Evolutionary conservation across 2,888 invertebrate genomes (phyloP), one percentile per base, ranked within the genome.

Genomic region (Melanophora roralis): DNA sequence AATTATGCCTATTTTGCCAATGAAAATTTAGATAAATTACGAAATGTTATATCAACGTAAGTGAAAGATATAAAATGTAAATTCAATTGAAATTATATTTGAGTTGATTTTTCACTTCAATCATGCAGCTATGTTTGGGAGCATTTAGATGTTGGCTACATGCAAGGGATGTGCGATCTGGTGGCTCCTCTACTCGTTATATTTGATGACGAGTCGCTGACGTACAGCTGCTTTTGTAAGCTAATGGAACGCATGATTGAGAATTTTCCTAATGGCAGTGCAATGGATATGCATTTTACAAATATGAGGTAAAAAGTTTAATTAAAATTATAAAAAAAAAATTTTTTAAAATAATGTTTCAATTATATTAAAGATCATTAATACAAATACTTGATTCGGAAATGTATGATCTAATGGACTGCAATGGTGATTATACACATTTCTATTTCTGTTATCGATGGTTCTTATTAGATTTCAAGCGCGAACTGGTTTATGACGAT

Each of bases 1-100:
- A 98, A 97, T 89, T 97, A 97, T 88, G 95, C 95, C 90, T 98
- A 97, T 90, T 98, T 98, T 89, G 95, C 94, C 0, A 93, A 93
- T 51, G 94, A 95, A 81, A 98, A 98, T 90, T 91, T 98, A 83
- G 97, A 98, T 85, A 98, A 98, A 89, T 91, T 98, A 32, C 92
- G 97, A 71, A 97, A 98, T 90, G 94, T 98, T 69, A 98, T 98
- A 95, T 97, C 97, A 94, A 97, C 97, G 95, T 97, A 90, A 93
- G 94, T 73, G 34, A 43, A 16, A 16, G 6, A 4, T 16, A 14
- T n/a, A 3, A 1, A 38, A 38, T 38, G n/a, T n/a, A 38, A 11
- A 3, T 27, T 27, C 4, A 27, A 6, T 5, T 5, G 27, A 6
- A 27, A n/a, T n/a, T n/a, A n/a, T n/a, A n/a, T n/a, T n/a, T n/a